phyloP scores from a whole-genome alignment of 2,888 invertebrate genomes.

The Carabus problematicus region DNA sequence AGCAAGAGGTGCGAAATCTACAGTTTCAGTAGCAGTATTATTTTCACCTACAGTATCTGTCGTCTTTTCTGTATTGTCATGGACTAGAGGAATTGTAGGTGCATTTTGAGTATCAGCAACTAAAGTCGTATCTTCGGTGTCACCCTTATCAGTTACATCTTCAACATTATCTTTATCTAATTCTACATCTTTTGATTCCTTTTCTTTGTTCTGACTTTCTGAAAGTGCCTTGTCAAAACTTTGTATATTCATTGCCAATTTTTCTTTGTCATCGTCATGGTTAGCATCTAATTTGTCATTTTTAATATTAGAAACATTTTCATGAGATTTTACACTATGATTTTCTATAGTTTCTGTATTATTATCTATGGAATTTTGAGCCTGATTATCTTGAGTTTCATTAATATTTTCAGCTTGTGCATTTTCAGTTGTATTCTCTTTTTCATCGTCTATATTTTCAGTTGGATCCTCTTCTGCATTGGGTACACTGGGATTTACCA shows the following conservation, averaged over 20 bases:
- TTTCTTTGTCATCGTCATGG: neutral
- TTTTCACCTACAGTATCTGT: conserved; percentile 43
- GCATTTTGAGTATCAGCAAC: neutral
- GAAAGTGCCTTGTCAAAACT: neutral
- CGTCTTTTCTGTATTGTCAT: conserved; percentile 46
- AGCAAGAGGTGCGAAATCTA: neutral
- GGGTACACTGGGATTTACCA: neutral
- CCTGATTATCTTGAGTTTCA: conserved; percentile 43
- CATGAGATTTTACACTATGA: neutral
- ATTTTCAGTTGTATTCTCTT: conserved; percentile 10
- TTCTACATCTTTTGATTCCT: conserved; percentile 1
- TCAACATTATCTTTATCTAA: neutral
- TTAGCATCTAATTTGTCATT: neutral
- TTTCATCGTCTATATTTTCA: conserved; percentile 4
- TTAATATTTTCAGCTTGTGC: conserved; percentile 36
- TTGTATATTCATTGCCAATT: conserved; percentile 7
- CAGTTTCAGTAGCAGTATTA: neutral
- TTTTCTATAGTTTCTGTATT: conserved; percentile 30
- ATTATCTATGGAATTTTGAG: conserved; percentile 42
- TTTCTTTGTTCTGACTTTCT: neutral
- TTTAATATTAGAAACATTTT: neutral
- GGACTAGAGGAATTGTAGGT: conserved; percentile 22
- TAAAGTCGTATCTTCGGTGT: neutral
- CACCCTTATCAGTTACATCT: neutral
- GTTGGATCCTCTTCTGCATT: neutral